phyloP scores from a whole-genome alignment of 1,140 invertebrate species.

The Teleogryllus occipitalis region DNA sequence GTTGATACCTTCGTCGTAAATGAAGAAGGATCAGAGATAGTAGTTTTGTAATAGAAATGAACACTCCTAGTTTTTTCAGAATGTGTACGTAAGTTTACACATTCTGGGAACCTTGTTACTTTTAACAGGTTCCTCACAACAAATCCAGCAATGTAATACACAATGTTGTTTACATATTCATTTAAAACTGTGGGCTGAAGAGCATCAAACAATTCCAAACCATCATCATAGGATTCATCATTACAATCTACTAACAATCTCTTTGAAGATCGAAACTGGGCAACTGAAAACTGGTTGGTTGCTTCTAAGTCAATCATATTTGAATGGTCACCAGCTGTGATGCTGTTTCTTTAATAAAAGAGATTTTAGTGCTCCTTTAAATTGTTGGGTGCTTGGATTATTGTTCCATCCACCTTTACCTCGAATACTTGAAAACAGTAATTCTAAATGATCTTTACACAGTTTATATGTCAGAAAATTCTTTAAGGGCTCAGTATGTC shows the following conservation, averaged over 20 bases:
- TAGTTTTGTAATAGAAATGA: constrained; percentile 10
- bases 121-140: constrained; percentile 10
- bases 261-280: constrained; percentile 22
- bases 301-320: constrained; percentile 20
- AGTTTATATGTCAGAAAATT: constrained; percentile 16
- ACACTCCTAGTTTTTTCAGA: background rate
- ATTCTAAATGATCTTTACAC: constrained; percentile 26
- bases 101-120: background rate
- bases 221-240: background rate
- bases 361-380: constrained; percentile 19
- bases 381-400: constrained; percentile 25
- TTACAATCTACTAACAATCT: constrained; percentile 13
- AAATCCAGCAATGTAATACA: constrained; percentile 15
- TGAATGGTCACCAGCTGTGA: constrained; percentile 22
- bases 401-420: constrained; percentile 26
- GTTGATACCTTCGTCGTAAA: constrained; percentile 7
- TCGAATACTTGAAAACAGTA: constrained; percentile 25
- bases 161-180: constrained; percentile 12
- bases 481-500: constrained; percentile 15
- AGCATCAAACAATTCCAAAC: background rate
- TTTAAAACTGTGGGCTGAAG: constrained; percentile 5
- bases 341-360: constrained; percentile 22
- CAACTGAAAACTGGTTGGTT: constrained; percentile 9
- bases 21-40: constrained; percentile 7
- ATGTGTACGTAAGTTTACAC: background rate